These are phyloP conservation scores for Thamnophis sirtalis DNA, from an alignment of 2,113 vertebrate genomes.

Conservation along the genomic window DNA sequence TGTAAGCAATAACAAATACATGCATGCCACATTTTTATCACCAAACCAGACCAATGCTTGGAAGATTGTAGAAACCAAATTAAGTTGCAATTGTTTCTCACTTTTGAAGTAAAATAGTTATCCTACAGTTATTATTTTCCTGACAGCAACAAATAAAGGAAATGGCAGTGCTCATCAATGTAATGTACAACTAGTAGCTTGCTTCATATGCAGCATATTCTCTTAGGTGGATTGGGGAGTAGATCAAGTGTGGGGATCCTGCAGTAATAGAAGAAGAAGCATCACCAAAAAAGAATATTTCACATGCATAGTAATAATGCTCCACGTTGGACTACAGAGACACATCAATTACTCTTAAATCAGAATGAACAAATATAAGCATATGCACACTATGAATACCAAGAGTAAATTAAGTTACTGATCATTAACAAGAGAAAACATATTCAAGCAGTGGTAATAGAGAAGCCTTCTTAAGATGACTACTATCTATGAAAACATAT, in stretches of 20 bases:
- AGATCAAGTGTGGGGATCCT: constrained; percentile 73
- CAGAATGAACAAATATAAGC: background rate
- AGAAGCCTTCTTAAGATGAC: background rate
- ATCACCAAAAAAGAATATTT: background rate
- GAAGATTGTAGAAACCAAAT: background rate
- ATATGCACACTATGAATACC: background rate
- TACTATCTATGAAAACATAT: background rate
- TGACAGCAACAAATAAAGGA: background rate
- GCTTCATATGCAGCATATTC: constrained; percentile 18
- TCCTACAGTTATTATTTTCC: background rate
- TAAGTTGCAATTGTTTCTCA: background rate
- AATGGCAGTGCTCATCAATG: background rate
- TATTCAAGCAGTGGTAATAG: too few relatives aligned
- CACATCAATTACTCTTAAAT: background rate
- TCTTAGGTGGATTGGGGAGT: too few relatives aligned
- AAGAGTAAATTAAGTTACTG: background rate
- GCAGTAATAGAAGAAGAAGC: background rate
- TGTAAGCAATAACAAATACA: background rate
- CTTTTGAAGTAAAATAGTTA: background rate
- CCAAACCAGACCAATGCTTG: accelerated
- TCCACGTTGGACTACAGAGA: background rate
- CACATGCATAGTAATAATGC: accelerated
- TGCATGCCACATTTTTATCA: background rate
- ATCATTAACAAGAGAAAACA: background rate
- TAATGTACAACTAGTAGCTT: background rate